Evolutionary conservation across 2,888 invertebrate species (phyloP).

Genomic region (Coleophora deauratella): DNA sequence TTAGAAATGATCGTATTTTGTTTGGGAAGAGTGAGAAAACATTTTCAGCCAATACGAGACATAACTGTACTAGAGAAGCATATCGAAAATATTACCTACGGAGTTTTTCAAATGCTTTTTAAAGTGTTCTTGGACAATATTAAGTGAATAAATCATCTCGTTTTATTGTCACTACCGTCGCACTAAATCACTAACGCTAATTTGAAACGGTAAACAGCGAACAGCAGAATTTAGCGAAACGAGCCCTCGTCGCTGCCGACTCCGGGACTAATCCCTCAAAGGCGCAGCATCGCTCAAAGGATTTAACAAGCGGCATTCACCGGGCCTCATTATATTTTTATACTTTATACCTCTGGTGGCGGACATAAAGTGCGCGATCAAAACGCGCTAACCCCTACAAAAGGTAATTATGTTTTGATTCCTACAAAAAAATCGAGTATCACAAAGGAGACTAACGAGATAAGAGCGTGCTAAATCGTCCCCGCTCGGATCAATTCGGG

Average conservation of each 20-base stretch:
- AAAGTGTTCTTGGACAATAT: no score
- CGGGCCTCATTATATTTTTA: constrained; percentile 71
- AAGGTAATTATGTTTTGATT: constrained; percentile 75
- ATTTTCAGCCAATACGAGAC: no score
- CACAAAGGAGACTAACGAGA: constrained; percentile 75
- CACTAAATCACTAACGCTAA: constrained; percentile 61
- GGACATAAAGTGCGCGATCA: constrained; percentile 69
- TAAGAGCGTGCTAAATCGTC: constrained; percentile 74
- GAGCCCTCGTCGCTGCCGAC: constrained; percentile 23
- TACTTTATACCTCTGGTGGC: constrained; percentile 64
- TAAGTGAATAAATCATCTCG: constrained; percentile 40
- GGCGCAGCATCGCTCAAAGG: constrained; percentile 59
- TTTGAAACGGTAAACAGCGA: constrained; percentile 58
- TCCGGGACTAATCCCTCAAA: constrained; percentile 60
- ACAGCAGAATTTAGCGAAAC: constrained; percentile 40
- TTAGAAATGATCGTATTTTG: background rate
- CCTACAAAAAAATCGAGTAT: constrained; percentile 69
- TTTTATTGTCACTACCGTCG: constrained; percentile 45
- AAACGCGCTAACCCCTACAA: constrained; percentile 72
- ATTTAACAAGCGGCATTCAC: constrained; percentile 72
- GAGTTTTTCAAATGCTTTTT: no score
- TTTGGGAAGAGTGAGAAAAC: background rate
- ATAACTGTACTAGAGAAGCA: no score
- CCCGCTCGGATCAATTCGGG: constrained; percentile 66
- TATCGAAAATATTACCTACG: background rate